phyloP scores from a whole-genome alignment of 2,113 vertebrate genomes.

The Mola mola region DNA sequence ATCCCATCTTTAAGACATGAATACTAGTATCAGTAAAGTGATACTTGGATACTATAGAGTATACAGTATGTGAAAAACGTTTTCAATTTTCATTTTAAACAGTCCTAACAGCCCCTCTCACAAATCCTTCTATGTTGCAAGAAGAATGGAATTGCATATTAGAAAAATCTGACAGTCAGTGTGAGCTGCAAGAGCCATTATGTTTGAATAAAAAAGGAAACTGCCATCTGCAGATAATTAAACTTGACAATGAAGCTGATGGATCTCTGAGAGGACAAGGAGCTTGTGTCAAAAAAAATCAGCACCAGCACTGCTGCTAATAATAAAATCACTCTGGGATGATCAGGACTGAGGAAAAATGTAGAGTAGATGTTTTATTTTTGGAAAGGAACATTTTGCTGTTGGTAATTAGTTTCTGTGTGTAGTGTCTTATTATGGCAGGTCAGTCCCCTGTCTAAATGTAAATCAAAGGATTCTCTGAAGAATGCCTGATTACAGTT shows the following conservation, averaged over 20 bases:
- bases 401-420: background rate
- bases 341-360: background rate
- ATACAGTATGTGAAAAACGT: background rate
- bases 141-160: slow-evolving; percentile 29
- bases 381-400: too few species aligned
- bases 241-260: background rate
- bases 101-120: background rate
- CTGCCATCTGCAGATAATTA: slow-evolving; percentile 30
- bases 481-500: too few species aligned
- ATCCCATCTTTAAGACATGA: background rate
- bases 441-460: too few species aligned
- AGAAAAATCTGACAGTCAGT: slow-evolving; percentile 16
- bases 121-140: slow-evolving; percentile 4
- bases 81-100: background rate
- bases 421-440: too few species aligned
- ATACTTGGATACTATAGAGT: background rate
- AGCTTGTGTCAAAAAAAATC: slow-evolving; percentile 11
- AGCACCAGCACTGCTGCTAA: background rate
- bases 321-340: background rate
- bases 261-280: slow-evolving; percentile 10
- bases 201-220: slow-evolving; percentile 1
- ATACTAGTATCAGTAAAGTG: background rate
- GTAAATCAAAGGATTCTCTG: too few species aligned
- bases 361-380: background rate
- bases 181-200: slow-evolving; percentile 3